Evolutionary conservation across 2,797 vertebrate species (phyloP), one percentile per base, ranked within the genome.

Genomic region (Coccyzus lansbergi): DNA sequence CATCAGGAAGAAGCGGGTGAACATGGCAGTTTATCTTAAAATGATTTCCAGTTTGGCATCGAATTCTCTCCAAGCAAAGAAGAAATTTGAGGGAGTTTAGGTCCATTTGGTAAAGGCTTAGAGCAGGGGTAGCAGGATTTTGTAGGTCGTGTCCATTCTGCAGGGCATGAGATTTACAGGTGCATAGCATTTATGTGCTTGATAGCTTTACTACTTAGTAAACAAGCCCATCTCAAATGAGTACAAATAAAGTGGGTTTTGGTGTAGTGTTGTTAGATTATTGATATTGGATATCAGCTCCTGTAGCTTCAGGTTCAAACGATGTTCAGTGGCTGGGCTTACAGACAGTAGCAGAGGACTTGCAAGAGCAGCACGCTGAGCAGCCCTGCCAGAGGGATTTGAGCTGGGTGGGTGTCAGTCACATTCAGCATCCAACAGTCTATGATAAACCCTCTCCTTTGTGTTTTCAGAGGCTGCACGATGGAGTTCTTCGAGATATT

Each of bases 401-500:
- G 28, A 68, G 49, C 25, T 9, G 58, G 33, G 24, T 56, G 34
- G 72, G 31, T 7, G 22, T 40, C 28, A 36, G 5, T 84, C 0
- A 1, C 12, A 3, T 24, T 64, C 20, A 5, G 29, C 46, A 11
- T 15, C 52, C 13, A 49, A 10, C 6, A 8, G 46, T 58, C 80
- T 58, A 22, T 26, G 48, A 38, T 68, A 31, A 88, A 64, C 58
- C 3, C 67, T 85, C 34, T 96, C 90, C 86, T 63, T 95, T 96
- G 42, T 52, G 16, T 85, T 97, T 97, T 33, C 98, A 99, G 99
- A 98, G 98, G 77, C 98, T 99, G 85, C 98, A 96, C 84, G 96
- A 98, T 15, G 99, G 99, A 15, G 99, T 99, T 4, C 22, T 99
- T 89, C 96, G 97, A 92, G 99, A 99, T 89, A 96, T 99, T 84